A percentile compares a stretch with the other conserved stretches of the same genome.
These are phyloP conservation scores for Penaeus japonicus DNA, from an alignment of 1,140 invertebrate species.

Conservation along the genomic window DNA sequence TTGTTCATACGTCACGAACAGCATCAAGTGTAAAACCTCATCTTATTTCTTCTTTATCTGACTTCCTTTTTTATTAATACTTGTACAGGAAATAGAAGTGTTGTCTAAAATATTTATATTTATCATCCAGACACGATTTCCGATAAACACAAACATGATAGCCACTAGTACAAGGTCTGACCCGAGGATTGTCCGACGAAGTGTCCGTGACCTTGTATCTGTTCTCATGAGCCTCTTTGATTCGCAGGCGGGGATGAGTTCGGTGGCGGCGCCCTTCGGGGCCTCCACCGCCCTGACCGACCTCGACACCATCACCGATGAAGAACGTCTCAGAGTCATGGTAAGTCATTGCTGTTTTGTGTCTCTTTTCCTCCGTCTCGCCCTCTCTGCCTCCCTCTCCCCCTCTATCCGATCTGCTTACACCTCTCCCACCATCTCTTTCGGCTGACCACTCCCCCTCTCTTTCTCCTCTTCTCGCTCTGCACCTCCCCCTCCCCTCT, in stretches of 20 bases:
- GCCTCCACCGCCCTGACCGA: constrained; percentile 26
- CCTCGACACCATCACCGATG: constrained; percentile 42
- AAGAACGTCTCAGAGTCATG: constrained; percentile 41
- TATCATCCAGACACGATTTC: neutral
- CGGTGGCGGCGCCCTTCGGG: constrained; percentile 36
- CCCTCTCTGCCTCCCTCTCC: neutral
- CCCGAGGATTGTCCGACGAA: neutral
- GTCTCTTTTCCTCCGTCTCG: neutral
- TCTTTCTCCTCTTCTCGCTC: neutral
- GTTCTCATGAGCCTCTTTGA: neutral
- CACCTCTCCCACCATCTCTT: neutral
- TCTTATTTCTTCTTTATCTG: too few species aligned
- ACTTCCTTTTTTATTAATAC: too few species aligned
- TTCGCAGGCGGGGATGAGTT: constrained; percentile 38
- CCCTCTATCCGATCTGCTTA: neutral
- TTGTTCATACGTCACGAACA: too few species aligned
- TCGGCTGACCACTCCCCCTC: neutral
- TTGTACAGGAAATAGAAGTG: too few species aligned
- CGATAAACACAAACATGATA: neutral
- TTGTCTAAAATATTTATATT: too few species aligned
- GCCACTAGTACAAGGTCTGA: neutral
- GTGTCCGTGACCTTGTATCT: neutral
- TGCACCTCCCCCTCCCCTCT: too few species aligned
- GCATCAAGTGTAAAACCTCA: too few species aligned
- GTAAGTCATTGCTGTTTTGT: neutral